These are phyloP conservation scores for Phaedon cochleariae DNA, from an alignment of 2,888 invertebrate species.

Conservation along the genomic window DNA sequence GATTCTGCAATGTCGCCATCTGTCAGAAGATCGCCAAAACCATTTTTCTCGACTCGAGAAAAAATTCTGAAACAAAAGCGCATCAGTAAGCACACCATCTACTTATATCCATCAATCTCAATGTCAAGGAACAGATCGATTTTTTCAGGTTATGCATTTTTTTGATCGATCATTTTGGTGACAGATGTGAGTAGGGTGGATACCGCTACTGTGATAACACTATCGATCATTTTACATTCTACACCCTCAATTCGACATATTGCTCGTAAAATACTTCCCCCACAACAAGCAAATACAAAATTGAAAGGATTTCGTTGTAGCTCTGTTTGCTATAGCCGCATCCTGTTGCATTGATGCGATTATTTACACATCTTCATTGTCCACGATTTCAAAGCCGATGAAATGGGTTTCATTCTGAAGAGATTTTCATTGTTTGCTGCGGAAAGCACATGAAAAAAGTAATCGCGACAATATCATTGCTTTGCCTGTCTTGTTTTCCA, in stretches of 20 bases:
- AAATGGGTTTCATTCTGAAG: not conserved
- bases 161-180: no score
- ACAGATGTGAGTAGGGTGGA: no score
- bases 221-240: no score
- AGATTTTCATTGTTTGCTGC: not conserved
- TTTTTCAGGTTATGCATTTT: no score
- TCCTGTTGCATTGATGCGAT: not conserved
- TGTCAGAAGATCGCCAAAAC: no score
- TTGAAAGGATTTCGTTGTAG: not conserved
- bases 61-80: no score
- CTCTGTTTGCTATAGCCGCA: not conserved
- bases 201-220: no score
- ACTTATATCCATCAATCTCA: no score
- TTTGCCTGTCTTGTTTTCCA: not conserved
- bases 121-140: no score
- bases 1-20: no score
- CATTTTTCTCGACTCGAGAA: no score
- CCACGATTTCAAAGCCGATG: not conserved
- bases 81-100: no score
- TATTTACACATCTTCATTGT: not conserved
- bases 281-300: not conserved
- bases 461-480: not conserved
- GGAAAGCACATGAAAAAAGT: not conserved
- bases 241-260: not conserved
- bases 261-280: not conserved